Base-by-base conservation (phyloP, 2,113 vertebrate species). In the Sula dactylatra region DNA sequence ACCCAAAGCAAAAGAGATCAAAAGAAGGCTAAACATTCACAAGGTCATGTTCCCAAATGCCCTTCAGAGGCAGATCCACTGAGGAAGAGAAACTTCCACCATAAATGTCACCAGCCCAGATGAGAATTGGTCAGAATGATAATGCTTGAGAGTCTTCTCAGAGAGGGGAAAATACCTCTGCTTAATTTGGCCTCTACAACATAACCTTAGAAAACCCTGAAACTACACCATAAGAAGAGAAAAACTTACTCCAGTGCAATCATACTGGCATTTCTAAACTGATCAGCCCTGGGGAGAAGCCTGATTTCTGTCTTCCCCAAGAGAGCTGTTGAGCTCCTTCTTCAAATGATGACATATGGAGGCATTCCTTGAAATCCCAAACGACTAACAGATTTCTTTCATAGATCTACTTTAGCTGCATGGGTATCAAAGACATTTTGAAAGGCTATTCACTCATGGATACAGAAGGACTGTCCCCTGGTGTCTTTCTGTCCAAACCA, bases 361-460 rank as follows among this genome's bases (percentile, higher is more conserved):
- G 55, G 45, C 81, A 77, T 88, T 87, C 82, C 91, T 96, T 91
- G 91, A 95, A 89, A 94, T 93, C 83, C 70, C 84, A 90, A 88
- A 90, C 4, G 34, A 38, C 71, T 73, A 50, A 49, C 50, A 83
- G 76, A 81, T 85, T 93, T 77, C 47, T 93, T 77, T 40, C n/a
- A 8, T 66, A 15, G 17, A 59, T 91, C 82, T 79, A 66, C 78
- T 52, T 82, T 59, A 90, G 55, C 73, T 93, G 54, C 82, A 77
- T 27, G 82, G 65, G 16, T 76, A 91, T 91, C 82, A 82, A 77
- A 65, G 73, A n/a, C 9, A 9, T 77, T 91, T 44, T 73, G 70
- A 64, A 82, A 86, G 16, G 29, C 31, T 88, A 47, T 87, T 94
- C 32, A 25, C 29, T 91, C 1, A 2, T 58, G 69, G 77, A 44